Evolutionary conservation across 2,113 vertebrate species (phyloP), one percentile per base, ranked within the genome.

Genomic region (Toxostoma redivivum): DNA sequence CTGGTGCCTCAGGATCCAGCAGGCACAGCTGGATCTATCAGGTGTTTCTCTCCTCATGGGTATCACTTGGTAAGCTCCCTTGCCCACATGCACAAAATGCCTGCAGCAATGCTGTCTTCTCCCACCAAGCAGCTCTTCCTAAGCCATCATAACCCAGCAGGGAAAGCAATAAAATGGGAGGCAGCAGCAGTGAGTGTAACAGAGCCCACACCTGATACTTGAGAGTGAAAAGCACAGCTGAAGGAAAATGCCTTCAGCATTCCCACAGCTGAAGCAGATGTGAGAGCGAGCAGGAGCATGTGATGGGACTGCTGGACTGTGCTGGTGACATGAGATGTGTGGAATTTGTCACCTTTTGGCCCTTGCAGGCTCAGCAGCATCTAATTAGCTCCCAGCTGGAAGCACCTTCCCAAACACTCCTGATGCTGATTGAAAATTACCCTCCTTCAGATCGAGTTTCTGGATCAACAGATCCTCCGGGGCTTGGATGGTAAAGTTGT

Each of bases 211-310:
- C 21, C 56, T 83, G 47, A 73, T 58, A 31, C 42, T n/a, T 37
- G 54, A 70, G 35, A 38, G 53, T 53, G 44, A 84, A 86, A 76
- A 37, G 30, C 56, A 48, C 38, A 86, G 60, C 54, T 92, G 56
- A 74, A 74, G 18, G 5, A 94, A 95, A 94, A 81, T 35, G 60
- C 64, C 50, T 90, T 88, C 56, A 86, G 72, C 64, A 40, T 88
- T 86, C 67, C 90, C 82, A 78, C 76, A 71, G 93, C 51, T 83
- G 60, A 70, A 12, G 28, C 79, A 95, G 94, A 78, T 90, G 90
- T 42, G 67, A 92, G 71, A 86, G 24, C 95, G 51, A 40, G 47
- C 74, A 92, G 54, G 23, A 90, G 64, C 1, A 5, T 86, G 74
- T 80, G 72, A 85, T 9, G 2, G 51, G 87, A 66, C 38, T 80